Percentiles rank a stretch among this genome's conserved stretches.
Evolutionary conservation across 2,113 vertebrate genomes (phyloP).

Genomic region (Apus apus): DNA sequence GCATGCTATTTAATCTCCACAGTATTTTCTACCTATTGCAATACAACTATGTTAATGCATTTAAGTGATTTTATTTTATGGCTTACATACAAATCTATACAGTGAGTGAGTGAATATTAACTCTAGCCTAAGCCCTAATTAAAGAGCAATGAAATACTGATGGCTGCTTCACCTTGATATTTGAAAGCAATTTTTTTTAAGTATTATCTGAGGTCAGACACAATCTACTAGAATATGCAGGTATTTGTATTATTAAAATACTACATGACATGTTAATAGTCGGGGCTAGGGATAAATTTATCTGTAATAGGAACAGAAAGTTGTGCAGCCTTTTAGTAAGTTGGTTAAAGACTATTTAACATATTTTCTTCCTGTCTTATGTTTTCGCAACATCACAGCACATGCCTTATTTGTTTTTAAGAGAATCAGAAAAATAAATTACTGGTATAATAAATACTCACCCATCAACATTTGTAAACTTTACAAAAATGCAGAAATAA

Average conservation of each 20-base stretch:
- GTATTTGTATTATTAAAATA: conserved; percentile 33
- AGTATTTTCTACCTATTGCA: conserved; percentile 45
- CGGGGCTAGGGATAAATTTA: neutral
- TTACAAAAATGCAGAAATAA: neutral
- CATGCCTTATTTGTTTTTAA: neutral
- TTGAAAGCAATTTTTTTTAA: neutral
- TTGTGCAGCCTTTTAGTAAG: neutral
- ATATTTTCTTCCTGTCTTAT: neutral
- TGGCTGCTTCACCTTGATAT: neutral
- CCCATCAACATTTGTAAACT: conserved; percentile 29
- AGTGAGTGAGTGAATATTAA: conserved; percentile 7
- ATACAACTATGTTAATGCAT: conserved; percentile 40
- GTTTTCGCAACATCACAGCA: neutral
- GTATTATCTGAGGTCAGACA: neutral
- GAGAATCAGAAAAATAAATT: conserved; percentile 27
- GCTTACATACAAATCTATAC: conserved; percentile 35
- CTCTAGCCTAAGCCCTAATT: conserved; percentile 4
- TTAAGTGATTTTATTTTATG: conserved; percentile 53
- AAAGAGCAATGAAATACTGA: conserved; percentile 9
- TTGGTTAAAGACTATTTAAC: neutral
- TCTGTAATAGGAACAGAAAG: neutral
- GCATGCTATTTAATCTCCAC: conserved; percentile 54
- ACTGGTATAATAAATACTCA: neutral
- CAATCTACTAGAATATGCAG: neutral
- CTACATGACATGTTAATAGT: neutral